These are phyloP conservation scores for Chorisops tibialis DNA, from an alignment of 2,888 invertebrate species.

Conservation along the genomic window DNA sequence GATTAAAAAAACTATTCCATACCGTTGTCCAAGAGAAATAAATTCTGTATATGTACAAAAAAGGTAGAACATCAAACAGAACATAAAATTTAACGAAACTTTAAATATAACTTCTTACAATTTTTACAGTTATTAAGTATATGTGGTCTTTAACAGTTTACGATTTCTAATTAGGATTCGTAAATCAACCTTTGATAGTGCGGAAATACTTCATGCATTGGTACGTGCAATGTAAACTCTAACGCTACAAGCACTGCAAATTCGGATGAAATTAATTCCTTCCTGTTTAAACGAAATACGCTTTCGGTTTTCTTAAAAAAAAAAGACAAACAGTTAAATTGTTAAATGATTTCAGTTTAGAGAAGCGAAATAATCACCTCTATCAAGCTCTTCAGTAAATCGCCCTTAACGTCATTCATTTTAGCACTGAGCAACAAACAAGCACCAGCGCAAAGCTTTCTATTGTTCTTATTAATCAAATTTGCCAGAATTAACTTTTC, in stretches of 20 bases:
- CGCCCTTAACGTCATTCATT: slow-evolving; percentile 94
- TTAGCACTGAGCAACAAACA: slow-evolving; percentile 92
- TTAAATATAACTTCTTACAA: too few species aligned
- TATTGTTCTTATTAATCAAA: slow-evolving; percentile 90
- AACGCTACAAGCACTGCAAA: slow-evolving; percentile 92
- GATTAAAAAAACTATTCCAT: too few species aligned
- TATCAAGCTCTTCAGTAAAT: slow-evolving; percentile 77
- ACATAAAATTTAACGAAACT: too few species aligned
- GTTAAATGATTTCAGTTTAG: slow-evolving; percentile 4
- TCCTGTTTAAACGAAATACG: slow-evolving; percentile 83
- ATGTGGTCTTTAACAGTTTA: neutral
- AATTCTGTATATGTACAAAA: too few species aligned
- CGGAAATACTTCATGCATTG: slow-evolving; percentile 87
- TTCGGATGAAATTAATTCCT: slow-evolving; percentile 86
- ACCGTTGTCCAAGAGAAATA: too few species aligned
- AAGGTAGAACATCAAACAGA: too few species aligned
- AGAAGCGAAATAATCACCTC: slow-evolving; percentile 60
- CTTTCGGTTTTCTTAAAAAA: slow-evolving; percentile 77
- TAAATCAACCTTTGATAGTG: slow-evolving; percentile 93
- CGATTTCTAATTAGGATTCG: slow-evolving; percentile 72
- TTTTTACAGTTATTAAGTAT: too few species aligned
- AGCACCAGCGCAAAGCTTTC: slow-evolving; percentile 93
- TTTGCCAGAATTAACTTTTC: slow-evolving; percentile 91
- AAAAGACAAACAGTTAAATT: slow-evolving; percentile 17
- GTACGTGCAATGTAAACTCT: slow-evolving; percentile 90